Base-by-base conservation (phyloP, 2,113 vertebrate genomes). In the Lophochroa leadbeateri region DNA sequence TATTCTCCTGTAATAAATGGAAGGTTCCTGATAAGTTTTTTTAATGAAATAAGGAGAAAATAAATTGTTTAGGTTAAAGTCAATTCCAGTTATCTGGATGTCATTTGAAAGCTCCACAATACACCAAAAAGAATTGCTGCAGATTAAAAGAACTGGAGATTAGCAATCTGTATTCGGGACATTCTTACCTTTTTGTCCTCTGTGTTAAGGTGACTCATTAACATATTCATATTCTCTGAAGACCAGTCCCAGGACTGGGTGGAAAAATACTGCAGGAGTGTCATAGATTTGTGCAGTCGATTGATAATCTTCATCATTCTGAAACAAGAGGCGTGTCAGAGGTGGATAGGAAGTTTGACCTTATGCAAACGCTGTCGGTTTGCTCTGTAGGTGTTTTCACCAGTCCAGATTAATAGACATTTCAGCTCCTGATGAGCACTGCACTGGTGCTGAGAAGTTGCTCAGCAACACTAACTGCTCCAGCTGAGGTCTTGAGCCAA, bases 251-350 rank as follows among this genome's bases (percentile, higher is more conserved):
- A 99, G 90, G 99, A 99, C 96, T 97, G 98, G 72, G 97, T 99
- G 96, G 98, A 97, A 97, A 99, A 99, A 41, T 99, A 99, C 97
- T 99, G 99, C 95, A 99, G 82, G 86, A 99, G 98, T 72, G 98
- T 94, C 79, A 99, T 96, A 44, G 98, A 98, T 89, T 98, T 99
- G 91, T 99, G 98, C 63, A 99, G 97, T n/a, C 98, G 98, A 75
- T 99, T 99, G 94, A 99, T 98, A 83, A 99, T 98, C 82, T 99
- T 98, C 98, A 99, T 98, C 99, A 99, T 99, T 97, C 99, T 99
- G 85, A 82, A 92, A 86, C 16, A 96, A 31, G 15, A 20, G 33
- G 27, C 60, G 8, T 0, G 2, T 44, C 55, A 75, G 69, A 71
- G 33, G 47, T 25, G 15, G 44, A 15, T 2, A 47, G 13, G n/a